Evolutionary conservation across 2,797 vertebrate species (phyloP), one percentile per base, ranked within the genome.

Genomic region (Protosalanx chinensis): DNA sequence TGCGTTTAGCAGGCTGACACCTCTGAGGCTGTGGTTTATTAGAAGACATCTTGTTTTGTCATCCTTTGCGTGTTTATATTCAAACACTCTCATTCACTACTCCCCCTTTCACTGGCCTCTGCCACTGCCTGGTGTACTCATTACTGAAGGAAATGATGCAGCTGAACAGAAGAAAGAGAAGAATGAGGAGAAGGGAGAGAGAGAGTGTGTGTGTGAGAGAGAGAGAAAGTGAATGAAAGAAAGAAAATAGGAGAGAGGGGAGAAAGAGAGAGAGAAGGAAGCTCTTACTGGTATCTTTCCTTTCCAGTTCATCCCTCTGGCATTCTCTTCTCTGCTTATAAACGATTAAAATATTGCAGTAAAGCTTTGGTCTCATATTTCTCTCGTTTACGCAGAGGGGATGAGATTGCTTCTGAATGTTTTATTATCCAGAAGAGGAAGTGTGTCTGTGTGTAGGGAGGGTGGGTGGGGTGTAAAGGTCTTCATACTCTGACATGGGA

Each of bases 301-400:
- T 82, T 77, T 82, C 78, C 80, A 82, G 85, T 87, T 75, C 68
- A 76, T 79, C 87, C 90, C 89, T 83, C 80, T 85, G 83, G 89
- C 84, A 81, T 67, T 56, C 23, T 74, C 71, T 81, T 72, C 71
- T 79, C 75, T 83, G 65, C 84, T 86, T 87, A 86, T 87, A 86
- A 88, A 79, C 66, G 70, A 58, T 61, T 85, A 82, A 90, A 87
- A 88, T 90, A 89, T 90, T 88, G 85, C 85, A 80, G 74, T 81
- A 75, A 74, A 80, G 81, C 79, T 76, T 85, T 81, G 81, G 83
- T 77, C 58, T 33, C 84, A 84, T 88, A 88, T 88, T 86, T 85
- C 85, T 84, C 77, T 87, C 81, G 82, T 88, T 88, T 82, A 84
- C 85, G 80, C 68, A 27, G 75, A 72, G 68, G 16, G 68, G 73